phyloP scores from a whole-genome alignment of 2,797 vertebrate species.

The Chromis chromis region DNA sequence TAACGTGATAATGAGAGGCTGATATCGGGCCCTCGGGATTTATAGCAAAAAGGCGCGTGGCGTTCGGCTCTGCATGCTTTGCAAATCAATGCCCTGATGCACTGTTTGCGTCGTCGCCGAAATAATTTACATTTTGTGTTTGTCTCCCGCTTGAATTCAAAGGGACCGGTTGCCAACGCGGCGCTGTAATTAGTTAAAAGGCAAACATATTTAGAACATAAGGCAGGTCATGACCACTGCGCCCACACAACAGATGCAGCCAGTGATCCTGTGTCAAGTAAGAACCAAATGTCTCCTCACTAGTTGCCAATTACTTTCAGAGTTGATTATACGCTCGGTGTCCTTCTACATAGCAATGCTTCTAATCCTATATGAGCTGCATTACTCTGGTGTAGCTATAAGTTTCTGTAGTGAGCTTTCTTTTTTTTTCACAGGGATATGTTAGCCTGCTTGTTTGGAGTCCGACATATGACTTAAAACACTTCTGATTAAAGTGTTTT shows the following conservation, averaged over 20 bases:
- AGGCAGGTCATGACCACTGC: conserved; percentile 36
- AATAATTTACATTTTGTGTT: neutral
- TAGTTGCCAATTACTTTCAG: conserved; percentile 15
- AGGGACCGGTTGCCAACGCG: neutral
- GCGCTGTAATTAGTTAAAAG: conserved; percentile 8
- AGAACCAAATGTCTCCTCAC: conserved; percentile 39
- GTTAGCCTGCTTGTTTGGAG: neutral
- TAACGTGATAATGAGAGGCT: conserved; percentile 41
- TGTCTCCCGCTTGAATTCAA: conserved; percentile 7
- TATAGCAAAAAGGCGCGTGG: conserved; percentile 6
- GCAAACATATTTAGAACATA: conserved; percentile 52
- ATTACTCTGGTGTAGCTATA: neutral
- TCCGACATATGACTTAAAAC: neutral
- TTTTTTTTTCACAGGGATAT: neutral
- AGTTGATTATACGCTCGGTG: conserved; percentile 1
- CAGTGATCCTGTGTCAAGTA: conserved; percentile 27
- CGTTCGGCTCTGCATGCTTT: conserved; percentile 18
- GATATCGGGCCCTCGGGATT: conserved; percentile 8
- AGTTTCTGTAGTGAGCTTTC: neutral
- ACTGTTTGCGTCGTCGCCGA: neutral
- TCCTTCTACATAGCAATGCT: neutral
- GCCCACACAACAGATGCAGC: conserved; percentile 61
- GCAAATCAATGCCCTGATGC: conserved; percentile 17
- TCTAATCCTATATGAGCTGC: conserved; percentile 1
- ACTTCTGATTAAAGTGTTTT: no score